Evolutionary conservation across 2,797 vertebrate genomes (phyloP).

Genomic region (Acipenser ruthenus): DNA sequence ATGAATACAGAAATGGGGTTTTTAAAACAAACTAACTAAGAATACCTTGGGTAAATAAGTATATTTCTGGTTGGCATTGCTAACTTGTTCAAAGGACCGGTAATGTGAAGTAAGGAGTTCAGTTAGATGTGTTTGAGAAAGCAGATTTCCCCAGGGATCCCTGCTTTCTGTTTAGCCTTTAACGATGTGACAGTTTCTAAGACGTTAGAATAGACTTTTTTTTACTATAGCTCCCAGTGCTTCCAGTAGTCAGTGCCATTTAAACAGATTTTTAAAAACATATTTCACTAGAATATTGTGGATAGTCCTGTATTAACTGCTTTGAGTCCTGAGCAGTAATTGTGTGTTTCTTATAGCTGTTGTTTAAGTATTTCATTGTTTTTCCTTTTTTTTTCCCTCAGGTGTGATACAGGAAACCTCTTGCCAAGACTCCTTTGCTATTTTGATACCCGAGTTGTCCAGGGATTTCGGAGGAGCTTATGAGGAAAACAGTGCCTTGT

Average conservation of each 20-base stretch:
- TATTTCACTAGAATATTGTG: slow-evolving; percentile 7
- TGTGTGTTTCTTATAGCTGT: slow-evolving; percentile 17
- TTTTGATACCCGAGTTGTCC: slow-evolving; percentile 51
- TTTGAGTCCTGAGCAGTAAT: not conserved
- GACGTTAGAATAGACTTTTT: not conserved
- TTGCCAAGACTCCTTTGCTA: slow-evolving; percentile 36
- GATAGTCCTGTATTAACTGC: not conserved
- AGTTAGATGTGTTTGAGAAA: slow-evolving; percentile 8
- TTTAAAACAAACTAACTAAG: too few relatives aligned
- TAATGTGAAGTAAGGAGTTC: too few relatives aligned
- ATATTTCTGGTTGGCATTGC: too few relatives aligned
- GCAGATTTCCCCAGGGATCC: slow-evolving; percentile 22
- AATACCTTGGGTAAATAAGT: too few relatives aligned
- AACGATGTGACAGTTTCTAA: slow-evolving; percentile 20
- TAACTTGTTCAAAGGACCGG: too few relatives aligned
- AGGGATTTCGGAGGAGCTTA: slow-evolving; percentile 62
- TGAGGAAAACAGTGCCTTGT: slow-evolving; percentile 73
- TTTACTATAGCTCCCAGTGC: not conserved
- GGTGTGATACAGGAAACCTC: slow-evolving; percentile 42
- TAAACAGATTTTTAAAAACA: not conserved
- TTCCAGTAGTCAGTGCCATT: slow-evolving; percentile 14
- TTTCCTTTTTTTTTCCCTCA: slow-evolving; percentile 25
- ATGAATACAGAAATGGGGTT: too few relatives aligned
- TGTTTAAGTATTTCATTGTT: slow-evolving; percentile 18
- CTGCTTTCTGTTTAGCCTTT: slow-evolving; percentile 31